Base-by-base conservation (phyloP, 2,113 vertebrate species). In the Pelobates fuscus region DNA sequence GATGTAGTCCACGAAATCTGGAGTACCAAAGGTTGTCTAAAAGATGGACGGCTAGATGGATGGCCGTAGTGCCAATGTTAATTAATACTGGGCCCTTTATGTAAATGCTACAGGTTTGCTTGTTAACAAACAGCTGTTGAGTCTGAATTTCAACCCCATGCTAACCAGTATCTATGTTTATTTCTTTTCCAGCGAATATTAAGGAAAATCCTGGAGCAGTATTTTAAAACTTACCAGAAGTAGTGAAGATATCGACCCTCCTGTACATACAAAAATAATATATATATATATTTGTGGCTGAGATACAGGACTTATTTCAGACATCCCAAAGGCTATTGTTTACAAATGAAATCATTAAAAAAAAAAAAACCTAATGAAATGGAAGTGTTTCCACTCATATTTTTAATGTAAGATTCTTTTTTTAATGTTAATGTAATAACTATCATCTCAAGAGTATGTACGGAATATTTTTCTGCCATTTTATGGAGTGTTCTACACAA, bases 201-300 rank as follows among this genome's bases (percentile, higher is more conserved):
- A 78, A 84, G 86, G 77, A 93, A 93, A 86, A 86, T 94, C 80
- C 87, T 96, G 87, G 87, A 89, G 80, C 93, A 86, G 77, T 93
- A 93, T 82, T 81, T 91, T 75, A 89, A 90, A 59, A 88, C 57
- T 55, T 80, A 60, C 72, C 84, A 84, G 87, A 93, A 86, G 81
- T 86, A 85, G 83, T n/a, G 24, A 80, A 66, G 67, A 62, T 1
- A 27, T 32, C 30, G 15, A 24, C 61, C 59, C 43, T 12, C 7
- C 14, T 70, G 80, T 67, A 69, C 68, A 79, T 29, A 64, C 23
- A 69, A 32, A 37, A 32, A 11, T 78, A 62, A 20, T 32, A 61
- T 18, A 78, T 52, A 60, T 44, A 69, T 46, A 57, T 60, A 20
- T 81, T 62, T 30, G 57, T 63, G 46, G 64, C 65, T 23, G 61